These are phyloP conservation scores for Ditylenchus dipsaci DNA, from an alignment of 1,140 invertebrate genomes.

Conservation along the genomic window DNA sequence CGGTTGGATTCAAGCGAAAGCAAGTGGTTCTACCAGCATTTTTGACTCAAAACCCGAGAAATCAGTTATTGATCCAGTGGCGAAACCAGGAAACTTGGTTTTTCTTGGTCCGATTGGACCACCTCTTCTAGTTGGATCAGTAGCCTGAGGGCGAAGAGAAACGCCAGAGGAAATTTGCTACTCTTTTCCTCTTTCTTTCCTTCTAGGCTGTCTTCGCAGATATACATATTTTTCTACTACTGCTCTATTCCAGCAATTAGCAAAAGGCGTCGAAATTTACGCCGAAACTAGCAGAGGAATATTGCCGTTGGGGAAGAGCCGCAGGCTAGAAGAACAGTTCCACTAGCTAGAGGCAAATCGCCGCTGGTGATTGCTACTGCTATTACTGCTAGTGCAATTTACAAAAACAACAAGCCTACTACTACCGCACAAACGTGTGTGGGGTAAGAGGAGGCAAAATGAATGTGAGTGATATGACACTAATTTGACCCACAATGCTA, in stretches of 20 bases:
- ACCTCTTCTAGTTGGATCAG: too few species aligned
- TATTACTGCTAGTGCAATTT: not conserved
- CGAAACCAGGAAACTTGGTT: too few species aligned
- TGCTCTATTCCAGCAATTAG: not conserved
- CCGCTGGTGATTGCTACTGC: not conserved
- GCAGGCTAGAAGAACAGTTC: not conserved
- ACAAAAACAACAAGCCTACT: not conserved
- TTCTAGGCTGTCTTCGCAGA: too few species aligned
- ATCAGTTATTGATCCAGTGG: too few species aligned
- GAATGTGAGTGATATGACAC: conserved; percentile 2
- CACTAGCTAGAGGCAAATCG: not conserved
- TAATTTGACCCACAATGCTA: not conserved
- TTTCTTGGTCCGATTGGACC: too few species aligned
- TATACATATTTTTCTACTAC: too few species aligned
- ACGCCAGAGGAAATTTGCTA: too few species aligned
- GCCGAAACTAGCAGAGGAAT: not conserved
- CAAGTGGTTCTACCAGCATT: too few species aligned
- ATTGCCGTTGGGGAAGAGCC: conserved; percentile 6
- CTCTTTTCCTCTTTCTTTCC: too few species aligned
- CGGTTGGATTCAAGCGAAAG: too few species aligned
- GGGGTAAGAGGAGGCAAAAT: not conserved
- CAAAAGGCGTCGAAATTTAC: not conserved
- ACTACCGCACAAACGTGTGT: not conserved
- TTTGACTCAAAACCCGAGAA: too few species aligned
- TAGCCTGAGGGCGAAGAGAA: too few species aligned